A percentile compares a stretch with the other conserved stretches of the same genome.
Evolutionary conservation across 2,797 vertebrate genomes (phyloP).

Genomic region (Danionella dracula): DNA sequence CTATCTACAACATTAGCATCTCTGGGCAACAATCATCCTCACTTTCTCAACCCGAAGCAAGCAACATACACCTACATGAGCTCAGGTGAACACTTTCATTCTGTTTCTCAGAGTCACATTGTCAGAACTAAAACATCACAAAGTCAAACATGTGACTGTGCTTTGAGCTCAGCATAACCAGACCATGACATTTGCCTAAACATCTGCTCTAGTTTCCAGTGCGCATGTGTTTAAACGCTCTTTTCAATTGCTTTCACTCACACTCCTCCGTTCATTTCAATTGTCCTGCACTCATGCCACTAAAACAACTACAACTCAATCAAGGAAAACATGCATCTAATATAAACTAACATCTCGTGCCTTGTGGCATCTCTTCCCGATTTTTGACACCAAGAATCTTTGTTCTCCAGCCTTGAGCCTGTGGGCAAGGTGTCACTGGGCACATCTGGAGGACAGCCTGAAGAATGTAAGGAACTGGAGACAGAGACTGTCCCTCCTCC

Average conservation of each 20-base stretch:
- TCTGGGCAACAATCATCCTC: constrained; percentile 34
- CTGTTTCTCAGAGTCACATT: too few species aligned
- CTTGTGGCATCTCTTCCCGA: constrained; percentile 6
- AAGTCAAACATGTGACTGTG: too few species aligned
- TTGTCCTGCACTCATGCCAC: constrained; percentile 19
- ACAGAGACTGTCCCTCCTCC: constrained; percentile 66
- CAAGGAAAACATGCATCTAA: constrained; percentile 6
- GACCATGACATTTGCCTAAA: too few species aligned
- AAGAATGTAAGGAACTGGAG: constrained; percentile 50
- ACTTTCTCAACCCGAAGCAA: constrained; percentile 19
- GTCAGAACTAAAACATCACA: too few species aligned
- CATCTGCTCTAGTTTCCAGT: too few species aligned
- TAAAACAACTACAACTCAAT: constrained; percentile 8
- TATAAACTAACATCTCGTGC: constrained; percentile 11
- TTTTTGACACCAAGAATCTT: constrained; percentile 58
- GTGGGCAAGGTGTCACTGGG: constrained; percentile 4
- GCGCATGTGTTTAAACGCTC: too few species aligned
- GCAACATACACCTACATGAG: constrained; percentile 20
- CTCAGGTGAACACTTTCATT: neutral
- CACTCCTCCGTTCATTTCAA: neutral
- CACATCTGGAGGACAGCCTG: constrained; percentile 19
- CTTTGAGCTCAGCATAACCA: too few species aligned
- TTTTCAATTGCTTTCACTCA: too few species aligned
- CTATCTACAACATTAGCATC: constrained; percentile 39
- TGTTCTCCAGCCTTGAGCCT: constrained; percentile 61